Evolutionary conservation across 1,140 invertebrate genomes (phyloP).

Genomic region (Argopecten irradians): DNA sequence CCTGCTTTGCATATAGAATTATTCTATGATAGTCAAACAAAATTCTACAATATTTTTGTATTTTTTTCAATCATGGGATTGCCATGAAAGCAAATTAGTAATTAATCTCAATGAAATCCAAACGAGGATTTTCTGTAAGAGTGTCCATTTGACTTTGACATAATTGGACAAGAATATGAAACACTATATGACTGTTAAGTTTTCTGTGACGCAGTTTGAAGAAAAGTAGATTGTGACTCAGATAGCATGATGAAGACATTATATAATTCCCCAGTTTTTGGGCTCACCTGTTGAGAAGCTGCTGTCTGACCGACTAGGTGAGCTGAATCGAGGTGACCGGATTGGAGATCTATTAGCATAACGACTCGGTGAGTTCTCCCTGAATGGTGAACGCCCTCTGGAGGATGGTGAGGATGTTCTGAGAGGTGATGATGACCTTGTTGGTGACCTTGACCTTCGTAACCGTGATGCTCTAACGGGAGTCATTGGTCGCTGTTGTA

Average conservation of each 20-base stretch:
- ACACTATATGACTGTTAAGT: too few species aligned
- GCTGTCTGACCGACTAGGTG: constrained; percentile 26
- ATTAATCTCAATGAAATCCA: not conserved
- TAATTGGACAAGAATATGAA: too few species aligned
- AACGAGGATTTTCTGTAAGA: too few species aligned
- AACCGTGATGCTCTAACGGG: not conserved
- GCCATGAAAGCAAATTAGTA: not conserved
- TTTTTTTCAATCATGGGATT: not conserved
- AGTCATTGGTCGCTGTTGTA: constrained; percentile 40
- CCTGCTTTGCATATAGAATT: not conserved
- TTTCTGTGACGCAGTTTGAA: too few species aligned
- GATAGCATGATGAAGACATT: not conserved
- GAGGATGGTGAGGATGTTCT: constrained; percentile 39
- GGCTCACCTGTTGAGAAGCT: not conserved
- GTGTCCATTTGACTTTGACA: too few species aligned
- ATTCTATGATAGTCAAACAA: not conserved
- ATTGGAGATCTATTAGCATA: constrained; percentile 36
- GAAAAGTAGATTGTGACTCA: too few species aligned
- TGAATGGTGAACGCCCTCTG: constrained; percentile 50
- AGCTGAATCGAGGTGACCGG: constrained; percentile 17
- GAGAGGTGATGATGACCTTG: constrained; percentile 39
- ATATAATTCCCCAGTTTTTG: not conserved
- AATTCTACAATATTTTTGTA: too few species aligned
- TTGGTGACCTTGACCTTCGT: constrained; percentile 53
- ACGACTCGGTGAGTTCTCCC: constrained; percentile 38